Base-by-base conservation (phyloP, 2,888 invertebrate species). In the Dasypogon diadema region DNA sequence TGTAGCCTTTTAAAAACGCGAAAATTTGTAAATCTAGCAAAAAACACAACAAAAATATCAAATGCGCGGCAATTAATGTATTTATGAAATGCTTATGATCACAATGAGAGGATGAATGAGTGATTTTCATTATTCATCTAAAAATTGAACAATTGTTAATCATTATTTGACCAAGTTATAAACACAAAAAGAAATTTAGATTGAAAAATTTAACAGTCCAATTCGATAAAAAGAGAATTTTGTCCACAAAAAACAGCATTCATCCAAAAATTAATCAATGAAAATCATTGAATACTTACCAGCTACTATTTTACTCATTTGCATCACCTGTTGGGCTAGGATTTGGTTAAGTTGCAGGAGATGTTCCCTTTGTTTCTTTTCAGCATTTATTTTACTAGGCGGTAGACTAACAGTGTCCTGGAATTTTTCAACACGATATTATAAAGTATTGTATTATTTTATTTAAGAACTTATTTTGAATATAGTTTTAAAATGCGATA, bases 281-380 rank as follows among this genome's bases (percentile, higher is more conserved):
- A 30, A 30, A 6, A 30, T 30, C n/a, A 30, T 30, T 4, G 1
- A 58, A 14, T 8, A 37, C 90, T 89, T 90, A 97, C 97, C 97
- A 87, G 97, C 97, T 81, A 96, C 96, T 84, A 95, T 93, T 89
- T 96, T 95, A 88, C 96, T 96, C 90, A 95, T 95, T 87, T 95
- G 94, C 89, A 96, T 97, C 81, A 97, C 97, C 89, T 95, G 94
- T 85, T 94, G 93, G 77, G 97, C 97, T 81, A 97, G 89, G 81
- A 96, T 93, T 87, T 97, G 96, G 88, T 95, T 95, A 82, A 97
- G 89, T 84, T 95, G 95, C 78, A 97, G 89, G 81, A 97, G 89
- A 85, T 96, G 95, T 81, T 96, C 95, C 73, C 97, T 89, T 83
- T 95, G 95, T 80, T 92, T 90, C 87, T 95, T 96, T 85, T 96